Evolutionary conservation across 37 sponge, comb jelly and placozoan species (phyloP).

Genomic region (Geodia barretti): DNA sequence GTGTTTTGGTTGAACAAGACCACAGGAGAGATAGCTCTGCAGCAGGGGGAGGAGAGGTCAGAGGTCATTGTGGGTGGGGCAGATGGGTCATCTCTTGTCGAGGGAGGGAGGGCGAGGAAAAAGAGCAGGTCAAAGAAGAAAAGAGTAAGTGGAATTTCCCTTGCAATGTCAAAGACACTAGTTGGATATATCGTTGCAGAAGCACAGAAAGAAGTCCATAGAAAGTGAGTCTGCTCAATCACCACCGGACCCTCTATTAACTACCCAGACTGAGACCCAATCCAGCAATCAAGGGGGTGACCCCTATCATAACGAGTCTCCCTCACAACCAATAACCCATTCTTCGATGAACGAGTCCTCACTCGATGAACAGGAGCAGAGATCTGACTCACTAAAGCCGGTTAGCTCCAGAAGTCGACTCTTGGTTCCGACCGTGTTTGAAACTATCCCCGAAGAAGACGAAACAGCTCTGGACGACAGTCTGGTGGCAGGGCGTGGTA

Average conservation of each 20-base stretch:
- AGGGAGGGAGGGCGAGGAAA: background rate
- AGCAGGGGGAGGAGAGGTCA: background rate
- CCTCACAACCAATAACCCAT: too few relatives aligned
- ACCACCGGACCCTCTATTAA: too few relatives aligned
- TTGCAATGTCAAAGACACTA: too few relatives aligned
- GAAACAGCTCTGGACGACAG: background rate
- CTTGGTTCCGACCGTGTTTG: background rate
- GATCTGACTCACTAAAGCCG: too few relatives aligned
- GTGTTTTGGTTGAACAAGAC: slow-evolving; percentile 59
- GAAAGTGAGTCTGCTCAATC: too few relatives aligned
- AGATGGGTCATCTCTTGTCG: background rate
- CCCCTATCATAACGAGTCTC: too few relatives aligned
- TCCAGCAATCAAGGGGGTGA: too few relatives aligned
- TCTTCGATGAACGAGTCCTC: too few relatives aligned
- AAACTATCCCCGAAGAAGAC: slow-evolving; percentile 32
- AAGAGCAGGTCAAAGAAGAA: background rate
- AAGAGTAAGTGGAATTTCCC: background rate
- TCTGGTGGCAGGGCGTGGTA: background rate
- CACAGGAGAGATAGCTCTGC: slow-evolving; percentile 59
- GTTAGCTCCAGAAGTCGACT: background rate
- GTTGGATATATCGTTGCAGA: too few relatives aligned
- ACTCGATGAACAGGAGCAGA: too few relatives aligned
- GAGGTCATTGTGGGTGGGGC: background rate
- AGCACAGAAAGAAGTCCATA: too few relatives aligned
- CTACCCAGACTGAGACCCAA: too few relatives aligned